These are phyloP conservation scores for Aphis craccivora DNA, from an alignment of 1,140 invertebrate species.

Conservation along the genomic window DNA sequence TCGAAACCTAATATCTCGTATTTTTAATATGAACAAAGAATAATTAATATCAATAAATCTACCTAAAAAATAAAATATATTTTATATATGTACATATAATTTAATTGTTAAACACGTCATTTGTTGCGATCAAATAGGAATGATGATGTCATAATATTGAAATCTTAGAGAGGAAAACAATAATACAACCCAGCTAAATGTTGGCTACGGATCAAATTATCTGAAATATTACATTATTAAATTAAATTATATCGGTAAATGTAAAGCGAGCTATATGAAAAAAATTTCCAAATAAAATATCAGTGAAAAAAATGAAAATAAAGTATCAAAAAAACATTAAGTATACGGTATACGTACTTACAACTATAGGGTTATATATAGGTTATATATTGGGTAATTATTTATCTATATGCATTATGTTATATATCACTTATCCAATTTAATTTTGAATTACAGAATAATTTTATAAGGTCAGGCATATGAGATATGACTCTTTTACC, in stretches of 20 bases:
- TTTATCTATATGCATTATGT: too few relatives aligned
- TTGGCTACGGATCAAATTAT: not conserved
- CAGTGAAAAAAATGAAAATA: not conserved
- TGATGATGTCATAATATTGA: slow-evolving; percentile 19
- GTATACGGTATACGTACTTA: too few relatives aligned
- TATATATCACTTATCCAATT: too few relatives aligned
- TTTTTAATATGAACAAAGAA: not conserved
- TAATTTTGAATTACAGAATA: too few relatives aligned
- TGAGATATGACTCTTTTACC: too few relatives aligned
- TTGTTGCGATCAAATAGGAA: not conserved
- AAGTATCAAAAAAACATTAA: not conserved
- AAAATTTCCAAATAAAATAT: not conserved
- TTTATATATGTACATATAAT: not conserved
- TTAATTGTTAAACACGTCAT: not conserved
- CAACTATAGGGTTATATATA: too few relatives aligned
- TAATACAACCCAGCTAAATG: not conserved
- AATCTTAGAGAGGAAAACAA: not conserved
- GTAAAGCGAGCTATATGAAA: not conserved
- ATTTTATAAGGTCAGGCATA: too few relatives aligned
- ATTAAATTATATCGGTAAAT: too few relatives aligned
- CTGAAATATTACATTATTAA: not conserved
- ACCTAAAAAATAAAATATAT: not conserved
- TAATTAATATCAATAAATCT: not conserved
- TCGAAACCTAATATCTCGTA: not conserved
- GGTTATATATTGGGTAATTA: too few relatives aligned